Evolutionary conservation across 2,888 invertebrate genomes (phyloP), one percentile per base, ranked within the genome.

Genomic region (Prosapia bicincta): DNA sequence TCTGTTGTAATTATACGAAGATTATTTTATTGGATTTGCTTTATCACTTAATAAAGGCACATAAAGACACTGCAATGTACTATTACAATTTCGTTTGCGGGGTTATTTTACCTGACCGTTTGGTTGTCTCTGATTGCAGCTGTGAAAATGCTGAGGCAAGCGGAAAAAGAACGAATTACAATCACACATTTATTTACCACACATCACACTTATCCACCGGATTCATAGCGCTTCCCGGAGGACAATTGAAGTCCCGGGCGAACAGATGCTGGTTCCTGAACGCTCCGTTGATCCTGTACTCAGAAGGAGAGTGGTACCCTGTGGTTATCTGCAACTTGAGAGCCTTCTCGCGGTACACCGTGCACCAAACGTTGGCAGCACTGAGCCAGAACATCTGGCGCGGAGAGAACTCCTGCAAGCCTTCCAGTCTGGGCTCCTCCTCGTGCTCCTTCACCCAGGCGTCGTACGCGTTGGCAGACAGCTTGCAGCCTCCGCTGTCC

Each of bases 211-310:
- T 90, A 24, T 88, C 83, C 38, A 82, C 82, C 0, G 90, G 90
- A 82, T 90, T 73, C 73, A 73, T 72, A 13, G 66, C 2, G 10
- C 23, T 25, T 1, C 88, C 88, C 0, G 84, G 38, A 0, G 89
- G 88, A 81, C 90, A 91, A 74, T 86, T 85, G 83, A 90, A 91
- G 82, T 90, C 90, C 78, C 83, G 84, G 15, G 88, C 83, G 80
- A 91, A 91, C 77, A 88, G 86, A 13, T 86, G 85, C 81, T 87
- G 85, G 81, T 91, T 91, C 69, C 89, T 88, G 68, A 90, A 83
- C 0, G 90, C 88, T 7, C 90, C 90, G 10, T 86, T 83, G 23
- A 90, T 88, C 76, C 90, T 85, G 82, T 89, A 90, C 79, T 83
- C 82, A 67, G 85, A 84, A 2, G 86, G 86, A 69, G 85, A 85